Evolutionary conservation across 2,888 invertebrate species (phyloP).

Genomic region (Ectemnius cavifrons): DNA sequence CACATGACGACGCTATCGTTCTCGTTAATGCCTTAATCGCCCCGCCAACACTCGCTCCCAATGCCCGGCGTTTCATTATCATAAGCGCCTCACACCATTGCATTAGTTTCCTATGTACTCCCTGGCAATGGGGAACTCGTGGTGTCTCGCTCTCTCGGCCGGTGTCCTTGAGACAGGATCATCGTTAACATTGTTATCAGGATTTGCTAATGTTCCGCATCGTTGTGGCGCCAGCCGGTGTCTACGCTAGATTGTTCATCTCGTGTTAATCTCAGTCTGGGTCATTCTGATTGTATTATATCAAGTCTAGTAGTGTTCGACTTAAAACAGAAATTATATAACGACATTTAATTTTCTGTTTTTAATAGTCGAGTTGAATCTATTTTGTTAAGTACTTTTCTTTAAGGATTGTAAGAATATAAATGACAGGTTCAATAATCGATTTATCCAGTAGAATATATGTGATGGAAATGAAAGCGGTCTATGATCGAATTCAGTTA

Average conservation of each 20-base stretch:
- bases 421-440: not conserved
- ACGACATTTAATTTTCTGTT: no score
- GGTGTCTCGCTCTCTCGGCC: not conserved
- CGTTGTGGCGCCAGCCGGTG: not conserved
- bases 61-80: not conserved
- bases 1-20: not conserved
- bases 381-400: no score
- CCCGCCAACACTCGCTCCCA: not conserved
- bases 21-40: constrained; percentile 1
- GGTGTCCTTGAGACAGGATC: not conserved
- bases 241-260: not conserved
- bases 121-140: not conserved
- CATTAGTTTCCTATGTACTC: not conserved
- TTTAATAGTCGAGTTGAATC: no score
- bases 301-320: no score
- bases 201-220: not conserved
- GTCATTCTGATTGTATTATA: no score
- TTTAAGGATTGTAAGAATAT: not conserved
- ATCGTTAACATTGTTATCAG: constrained; percentile 1
- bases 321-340: no score
- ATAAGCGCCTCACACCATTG: not conserved
- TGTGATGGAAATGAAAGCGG: constrained; percentile 11
- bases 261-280: no score
- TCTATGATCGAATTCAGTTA: constrained; percentile 9
- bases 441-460: not conserved